Evolutionary conservation across 1,140 invertebrate genomes (phyloP).

Genomic region (Asbolus verrucosus): DNA sequence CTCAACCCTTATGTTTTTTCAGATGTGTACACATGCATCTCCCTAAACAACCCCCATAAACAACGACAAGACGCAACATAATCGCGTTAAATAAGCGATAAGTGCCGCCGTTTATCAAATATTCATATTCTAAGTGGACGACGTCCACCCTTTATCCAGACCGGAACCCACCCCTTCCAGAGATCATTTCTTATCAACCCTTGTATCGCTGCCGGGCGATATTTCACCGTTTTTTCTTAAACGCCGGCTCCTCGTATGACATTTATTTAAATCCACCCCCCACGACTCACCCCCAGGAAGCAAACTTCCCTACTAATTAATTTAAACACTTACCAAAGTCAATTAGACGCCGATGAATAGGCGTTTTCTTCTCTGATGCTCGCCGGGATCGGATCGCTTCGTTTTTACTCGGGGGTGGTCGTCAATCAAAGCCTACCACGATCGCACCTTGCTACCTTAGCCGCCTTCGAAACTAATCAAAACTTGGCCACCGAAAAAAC

Average conservation of each 20-base stretch:
- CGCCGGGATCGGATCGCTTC: background rate
- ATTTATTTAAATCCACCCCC: constrained; percentile 27
- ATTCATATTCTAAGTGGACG: constrained; percentile 39
- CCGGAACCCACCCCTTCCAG: too few relatives aligned
- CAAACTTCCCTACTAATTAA: constrained; percentile 40
- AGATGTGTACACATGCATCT: background rate
- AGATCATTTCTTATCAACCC: constrained; percentile 33
- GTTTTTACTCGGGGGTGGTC: background rate
- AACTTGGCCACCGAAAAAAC: constrained; percentile 12
- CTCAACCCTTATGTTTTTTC: constrained; percentile 1
- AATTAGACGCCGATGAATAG: constrained; percentile 40
- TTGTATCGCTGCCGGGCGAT: background rate
- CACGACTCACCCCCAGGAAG: background rate
- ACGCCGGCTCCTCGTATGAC: constrained; percentile 5
- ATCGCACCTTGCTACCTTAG: constrained; percentile 1
- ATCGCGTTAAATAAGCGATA: constrained; percentile 41
- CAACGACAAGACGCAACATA: constrained; percentile 5
- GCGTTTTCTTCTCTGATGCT: background rate
- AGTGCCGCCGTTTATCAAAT: constrained; percentile 41
- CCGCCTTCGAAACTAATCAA: constrained; percentile 25
- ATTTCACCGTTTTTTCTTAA: constrained; percentile 19
- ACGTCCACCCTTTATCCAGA: constrained; percentile 20
- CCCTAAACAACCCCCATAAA: background rate
- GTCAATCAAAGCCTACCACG: background rate
- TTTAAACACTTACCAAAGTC: constrained; percentile 41